A percentile compares a stretch with the other conserved stretches of the same genome.
Conservation (phyloP, 2,113 vertebrate species). For the Ceyx cyanopectus region DNA sequence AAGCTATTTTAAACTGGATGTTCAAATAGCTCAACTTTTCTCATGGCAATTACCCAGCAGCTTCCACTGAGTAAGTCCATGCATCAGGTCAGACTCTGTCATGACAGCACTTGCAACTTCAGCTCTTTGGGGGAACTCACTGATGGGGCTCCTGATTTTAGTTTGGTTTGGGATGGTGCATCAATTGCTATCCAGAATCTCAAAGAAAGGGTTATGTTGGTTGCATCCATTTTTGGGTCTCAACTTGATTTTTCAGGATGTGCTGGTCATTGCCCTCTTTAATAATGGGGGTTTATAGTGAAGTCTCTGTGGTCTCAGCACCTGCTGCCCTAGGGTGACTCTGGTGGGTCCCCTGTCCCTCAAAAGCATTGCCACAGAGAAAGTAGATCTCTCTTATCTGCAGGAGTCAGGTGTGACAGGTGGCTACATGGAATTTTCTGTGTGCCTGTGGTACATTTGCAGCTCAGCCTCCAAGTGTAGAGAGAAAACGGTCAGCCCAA, state of each 20-base stretch:
- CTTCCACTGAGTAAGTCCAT: not conserved
- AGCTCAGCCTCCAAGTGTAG: not conserved
- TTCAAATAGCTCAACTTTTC: conserved; percentile 8
- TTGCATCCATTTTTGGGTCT: not conserved
- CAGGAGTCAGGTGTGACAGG: not conserved
- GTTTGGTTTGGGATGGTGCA: not conserved
- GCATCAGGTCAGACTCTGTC: not conserved
- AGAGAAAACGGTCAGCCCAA: not conserved
- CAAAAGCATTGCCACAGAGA: not conserved
- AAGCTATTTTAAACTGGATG: not conserved
- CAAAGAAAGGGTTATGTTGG: not conserved
- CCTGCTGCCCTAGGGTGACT: not conserved
- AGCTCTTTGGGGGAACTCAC: not conserved
- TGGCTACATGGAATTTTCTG: not conserved
- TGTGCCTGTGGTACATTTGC: not conserved
- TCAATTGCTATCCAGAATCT: not conserved
- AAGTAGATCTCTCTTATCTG: not conserved
- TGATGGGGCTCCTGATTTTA: not conserved
- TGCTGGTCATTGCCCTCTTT: not conserved
- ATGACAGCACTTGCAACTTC: not conserved
- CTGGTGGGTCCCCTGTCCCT: not conserved
- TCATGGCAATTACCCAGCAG: not conserved
- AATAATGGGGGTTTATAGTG: not conserved
- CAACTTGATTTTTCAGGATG: not conserved
- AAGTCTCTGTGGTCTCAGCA: not conserved